Conservation (phyloP, 2,888 invertebrate genomes). For the Aphrophora alni region DNA sequence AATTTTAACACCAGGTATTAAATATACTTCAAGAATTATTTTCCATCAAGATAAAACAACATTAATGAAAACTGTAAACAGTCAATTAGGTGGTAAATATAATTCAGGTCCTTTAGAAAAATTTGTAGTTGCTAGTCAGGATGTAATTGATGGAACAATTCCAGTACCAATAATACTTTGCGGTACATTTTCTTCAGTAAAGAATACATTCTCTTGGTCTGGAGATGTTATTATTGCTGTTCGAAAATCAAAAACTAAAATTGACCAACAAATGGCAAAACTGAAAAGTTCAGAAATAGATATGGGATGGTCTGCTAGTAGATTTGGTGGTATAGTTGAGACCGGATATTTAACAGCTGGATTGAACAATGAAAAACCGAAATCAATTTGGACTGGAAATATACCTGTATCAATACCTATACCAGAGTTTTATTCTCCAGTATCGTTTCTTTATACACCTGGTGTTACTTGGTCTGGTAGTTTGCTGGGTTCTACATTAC, state of each 20-base stretch:
- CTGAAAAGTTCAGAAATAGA: slow-evolving; percentile 11
- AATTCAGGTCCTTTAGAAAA: slow-evolving; percentile 20
- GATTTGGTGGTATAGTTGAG: slow-evolving; percentile 42
- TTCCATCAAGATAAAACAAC: slow-evolving; percentile 22
- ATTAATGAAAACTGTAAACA: neutral
- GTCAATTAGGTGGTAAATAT: neutral
- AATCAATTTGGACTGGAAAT: slow-evolving; percentile 45
- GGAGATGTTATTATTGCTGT: slow-evolving; percentile 33
- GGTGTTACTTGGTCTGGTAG: slow-evolving; percentile 45
- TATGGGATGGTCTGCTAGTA: neutral
- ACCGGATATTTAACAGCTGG: slow-evolving; percentile 42
- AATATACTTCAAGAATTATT: slow-evolving; percentile 32
- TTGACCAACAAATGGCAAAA: slow-evolving; percentile 15
- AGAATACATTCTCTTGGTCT: slow-evolving; percentile 39
- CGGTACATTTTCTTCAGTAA: slow-evolving; percentile 43
- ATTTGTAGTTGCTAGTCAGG: slow-evolving; percentile 35
- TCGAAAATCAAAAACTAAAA: slow-evolving; percentile 15
- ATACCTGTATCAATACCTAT: slow-evolving; percentile 42
- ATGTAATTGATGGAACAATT: slow-evolving; percentile 28
- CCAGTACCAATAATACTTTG: slow-evolving; percentile 41
- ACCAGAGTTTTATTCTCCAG: slow-evolving; percentile 43
- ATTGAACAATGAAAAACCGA: slow-evolving; percentile 26
- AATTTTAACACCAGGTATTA: slow-evolving; percentile 23
- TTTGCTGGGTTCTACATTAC: slow-evolving; percentile 42
- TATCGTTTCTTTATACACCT: slow-evolving; percentile 41